Percentiles rank a stretch among this genome's conserved stretches.
phyloP scores from a whole-genome alignment of 1,140 invertebrate genomes.

The Mycetomoellerius zeteki region DNA sequence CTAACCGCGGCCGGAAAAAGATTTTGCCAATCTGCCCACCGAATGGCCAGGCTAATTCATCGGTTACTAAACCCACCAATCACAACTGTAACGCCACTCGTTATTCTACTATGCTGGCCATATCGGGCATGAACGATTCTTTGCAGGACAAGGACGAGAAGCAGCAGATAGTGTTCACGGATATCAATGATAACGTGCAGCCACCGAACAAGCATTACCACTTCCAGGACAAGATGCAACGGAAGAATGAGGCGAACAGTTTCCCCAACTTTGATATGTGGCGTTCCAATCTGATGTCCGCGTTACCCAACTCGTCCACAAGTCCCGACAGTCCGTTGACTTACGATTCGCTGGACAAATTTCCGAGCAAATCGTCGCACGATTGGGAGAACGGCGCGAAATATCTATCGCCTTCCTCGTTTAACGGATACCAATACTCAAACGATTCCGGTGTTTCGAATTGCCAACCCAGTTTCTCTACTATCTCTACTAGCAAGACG shows the following conservation, averaged over 20 bases:
- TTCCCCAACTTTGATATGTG: constrained; percentile 50
- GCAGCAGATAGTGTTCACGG: not conserved
- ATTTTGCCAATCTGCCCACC: constrained; percentile 30
- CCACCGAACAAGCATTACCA: not conserved
- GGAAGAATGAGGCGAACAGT: not conserved
- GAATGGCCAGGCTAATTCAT: not conserved
- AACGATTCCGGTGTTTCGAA: not conserved
- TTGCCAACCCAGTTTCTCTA: not conserved
- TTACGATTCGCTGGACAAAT: not conserved
- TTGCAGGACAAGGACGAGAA: not conserved
- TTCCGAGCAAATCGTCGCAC: not conserved
- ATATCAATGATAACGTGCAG: constrained; percentile 12
- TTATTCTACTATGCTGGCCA: constrained; percentile 19
- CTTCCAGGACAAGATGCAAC: not conserved
- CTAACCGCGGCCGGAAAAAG: not conserved
- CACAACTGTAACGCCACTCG: not conserved
- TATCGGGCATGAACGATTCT: not conserved
- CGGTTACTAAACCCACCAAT: not conserved
- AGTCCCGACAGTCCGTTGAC: not conserved
- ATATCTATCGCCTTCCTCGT: too few species aligned
- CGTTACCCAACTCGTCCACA: not conserved
- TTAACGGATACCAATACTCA: not conserved
- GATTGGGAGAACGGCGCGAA: not conserved
- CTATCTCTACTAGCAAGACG: not conserved
- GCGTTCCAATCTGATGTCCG: not conserved